phyloP scores from a whole-genome alignment of 2,113 vertebrate species.

The Sander vitreus region DNA sequence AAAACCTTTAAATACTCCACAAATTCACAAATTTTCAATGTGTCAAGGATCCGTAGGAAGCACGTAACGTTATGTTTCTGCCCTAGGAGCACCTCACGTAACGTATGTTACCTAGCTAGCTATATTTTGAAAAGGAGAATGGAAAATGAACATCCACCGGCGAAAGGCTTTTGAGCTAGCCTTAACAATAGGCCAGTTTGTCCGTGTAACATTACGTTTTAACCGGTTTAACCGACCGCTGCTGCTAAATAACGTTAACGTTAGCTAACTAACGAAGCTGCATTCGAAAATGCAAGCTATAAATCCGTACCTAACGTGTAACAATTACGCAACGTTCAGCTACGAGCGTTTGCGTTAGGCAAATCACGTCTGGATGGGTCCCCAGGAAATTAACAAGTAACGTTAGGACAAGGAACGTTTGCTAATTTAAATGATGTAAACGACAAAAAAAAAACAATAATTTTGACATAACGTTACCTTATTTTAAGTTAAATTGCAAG shows the following conservation, averaged over 20 bases:
- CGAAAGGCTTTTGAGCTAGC: background rate
- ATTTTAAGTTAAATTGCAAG: background rate
- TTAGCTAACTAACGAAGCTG: no score
- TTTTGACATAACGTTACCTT: conserved; percentile 27
- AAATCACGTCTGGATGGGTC: background rate
- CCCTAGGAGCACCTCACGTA: background rate
- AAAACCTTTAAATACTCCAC: no score
- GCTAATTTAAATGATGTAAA: background rate
- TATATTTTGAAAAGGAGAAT: background rate
- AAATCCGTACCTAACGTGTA: no score
- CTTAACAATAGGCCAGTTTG: no score
- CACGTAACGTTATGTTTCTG: background rate
- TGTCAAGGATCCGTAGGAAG: no score
- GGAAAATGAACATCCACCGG: background rate
- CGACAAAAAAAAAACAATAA: background rate
- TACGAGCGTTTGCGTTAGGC: background rate
- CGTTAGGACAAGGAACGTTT: background rate
- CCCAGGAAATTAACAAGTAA: background rate
- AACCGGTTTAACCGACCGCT: background rate
- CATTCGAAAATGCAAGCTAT: no score
- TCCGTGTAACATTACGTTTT: background rate
- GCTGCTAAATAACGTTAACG: background rate
- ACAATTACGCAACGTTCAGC: background rate
- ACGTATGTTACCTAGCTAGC: background rate
- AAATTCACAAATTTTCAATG: no score